phyloP scores from a whole-genome alignment of 2,797 vertebrate genomes.

The Mustela erminea region DNA sequence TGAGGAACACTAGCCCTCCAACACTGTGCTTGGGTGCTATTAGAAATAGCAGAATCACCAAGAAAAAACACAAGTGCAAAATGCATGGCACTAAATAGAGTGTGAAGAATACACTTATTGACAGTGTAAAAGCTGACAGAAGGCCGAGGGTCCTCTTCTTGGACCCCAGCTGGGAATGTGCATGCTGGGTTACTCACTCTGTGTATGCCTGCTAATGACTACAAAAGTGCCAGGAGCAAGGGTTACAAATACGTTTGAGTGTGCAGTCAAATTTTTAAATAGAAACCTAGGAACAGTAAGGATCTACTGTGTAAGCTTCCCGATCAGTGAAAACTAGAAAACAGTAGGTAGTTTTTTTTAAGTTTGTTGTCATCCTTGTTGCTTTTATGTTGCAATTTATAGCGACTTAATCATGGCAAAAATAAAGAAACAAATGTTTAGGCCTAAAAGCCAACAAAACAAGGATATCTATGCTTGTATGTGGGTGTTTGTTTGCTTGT shows the following conservation, averaged over 20 bases:
- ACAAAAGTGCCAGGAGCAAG: not conserved
- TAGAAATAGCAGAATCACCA: not conserved
- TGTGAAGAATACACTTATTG: not conserved
- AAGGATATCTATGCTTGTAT: not conserved
- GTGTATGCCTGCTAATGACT: not conserved
- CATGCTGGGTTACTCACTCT: not conserved
- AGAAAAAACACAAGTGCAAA: not conserved
- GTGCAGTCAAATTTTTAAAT: not conserved
- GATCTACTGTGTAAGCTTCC: not conserved
- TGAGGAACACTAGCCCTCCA: not conserved
- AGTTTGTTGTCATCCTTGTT: not conserved
- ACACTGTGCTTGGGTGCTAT: not conserved
- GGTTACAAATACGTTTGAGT: conserved; percentile 33
- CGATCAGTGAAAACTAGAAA: not conserved
- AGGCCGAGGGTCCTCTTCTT: not conserved
- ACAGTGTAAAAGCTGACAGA: not conserved
- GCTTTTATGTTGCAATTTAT: conserved; percentile 25
- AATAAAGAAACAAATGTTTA: conserved; percentile 10
- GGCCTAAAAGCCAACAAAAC: not conserved
- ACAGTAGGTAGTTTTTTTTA: not conserved
- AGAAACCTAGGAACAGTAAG: conserved; percentile 1
- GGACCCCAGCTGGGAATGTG: not conserved
- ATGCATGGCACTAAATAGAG: not conserved
- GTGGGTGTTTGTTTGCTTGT: not conserved
- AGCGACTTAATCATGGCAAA: conserved; percentile 41